Base-by-base conservation (phyloP, 1,140 invertebrate species). In the Delia radicum region DNA sequence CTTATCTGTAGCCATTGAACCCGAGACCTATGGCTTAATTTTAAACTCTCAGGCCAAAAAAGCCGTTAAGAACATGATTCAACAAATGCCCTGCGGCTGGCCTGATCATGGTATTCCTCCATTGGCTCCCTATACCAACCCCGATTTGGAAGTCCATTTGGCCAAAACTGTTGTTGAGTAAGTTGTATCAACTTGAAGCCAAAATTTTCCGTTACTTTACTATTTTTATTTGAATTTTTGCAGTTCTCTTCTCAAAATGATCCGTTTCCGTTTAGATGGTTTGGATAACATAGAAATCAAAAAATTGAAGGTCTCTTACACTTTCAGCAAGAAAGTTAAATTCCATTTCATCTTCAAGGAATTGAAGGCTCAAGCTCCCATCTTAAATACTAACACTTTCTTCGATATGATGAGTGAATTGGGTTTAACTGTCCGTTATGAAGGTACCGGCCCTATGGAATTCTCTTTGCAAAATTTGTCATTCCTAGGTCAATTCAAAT, bases 221-320 rank as follows among this genome's bases (percentile, higher is more conserved):
- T 0, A 18, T 6, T 18, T 15, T 42, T 72, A 0, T n/a, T n/a
- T 31, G 4, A 26, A 62, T 26, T 61, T 46, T 42, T 18, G 2
- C n/a, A 78, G 83, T 6, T 21, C 79, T 1, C 27, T 85, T 15
- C 3, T 81, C n/a, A 81, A 85, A 77, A 80, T 85, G 33, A 48
- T 85, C 28, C 83, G 82, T 37, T 85, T 85, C 78, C 83, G 83
- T 42, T 79, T 85, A 27, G 83, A 85, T 81, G 83, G 83, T 74
- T 74, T 85, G 67, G 81, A 85, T 10, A 21, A 65, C 0, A 80
- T 85, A 78, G 77, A 80, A 48, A 78, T 85, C 48, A 83, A 82
- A 69, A 79, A 85, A 78, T 31, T 85, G 10, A 85, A 85, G 71
- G 71, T 85, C 72, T 82, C 81, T 78, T 85, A 85, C 26, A 83